phyloP scores from a whole-genome alignment of 1,140 invertebrate genomes.

The Pararge aegeria region DNA sequence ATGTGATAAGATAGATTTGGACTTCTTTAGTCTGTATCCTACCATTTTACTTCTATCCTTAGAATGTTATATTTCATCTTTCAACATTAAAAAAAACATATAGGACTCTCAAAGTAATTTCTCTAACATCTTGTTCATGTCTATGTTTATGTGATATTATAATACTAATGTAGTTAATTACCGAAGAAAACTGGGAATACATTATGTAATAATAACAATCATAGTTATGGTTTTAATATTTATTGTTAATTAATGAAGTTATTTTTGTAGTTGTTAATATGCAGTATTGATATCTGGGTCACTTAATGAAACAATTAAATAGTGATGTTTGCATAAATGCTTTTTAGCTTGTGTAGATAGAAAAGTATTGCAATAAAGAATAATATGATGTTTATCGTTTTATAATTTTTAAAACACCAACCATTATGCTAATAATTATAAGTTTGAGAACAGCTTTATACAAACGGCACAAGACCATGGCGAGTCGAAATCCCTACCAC shows the following conservation, averaged over 20 bases:
- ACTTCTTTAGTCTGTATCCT: too few species aligned
- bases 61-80: too few species aligned
- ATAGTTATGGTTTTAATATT: constrained; percentile 9
- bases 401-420: background rate
- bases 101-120: background rate
- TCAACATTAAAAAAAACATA: too few species aligned
- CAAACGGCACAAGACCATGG: too few species aligned
- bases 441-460: too few species aligned
- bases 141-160: constrained; percentile 16
- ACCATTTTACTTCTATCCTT: too few species aligned
- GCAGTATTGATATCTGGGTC: constrained; percentile 14
- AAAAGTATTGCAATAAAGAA: constrained; percentile 28
- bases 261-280: background rate
- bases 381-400: background rate
- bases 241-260: constrained; percentile 20
- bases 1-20: too few species aligned
- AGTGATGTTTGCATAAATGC: constrained; percentile 23
- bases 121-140: background rate
- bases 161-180: constrained; percentile 21
- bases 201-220: background rate
- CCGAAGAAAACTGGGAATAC: background rate
- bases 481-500: too few species aligned
- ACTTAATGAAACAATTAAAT: constrained; percentile 2
- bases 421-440: too few species aligned
- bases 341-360: constrained; percentile 29